These are phyloP conservation scores for Epizoanthus ramosus DNA, from an alignment of 92 coral and sea anemone genomes.

Conservation along the genomic window DNA sequence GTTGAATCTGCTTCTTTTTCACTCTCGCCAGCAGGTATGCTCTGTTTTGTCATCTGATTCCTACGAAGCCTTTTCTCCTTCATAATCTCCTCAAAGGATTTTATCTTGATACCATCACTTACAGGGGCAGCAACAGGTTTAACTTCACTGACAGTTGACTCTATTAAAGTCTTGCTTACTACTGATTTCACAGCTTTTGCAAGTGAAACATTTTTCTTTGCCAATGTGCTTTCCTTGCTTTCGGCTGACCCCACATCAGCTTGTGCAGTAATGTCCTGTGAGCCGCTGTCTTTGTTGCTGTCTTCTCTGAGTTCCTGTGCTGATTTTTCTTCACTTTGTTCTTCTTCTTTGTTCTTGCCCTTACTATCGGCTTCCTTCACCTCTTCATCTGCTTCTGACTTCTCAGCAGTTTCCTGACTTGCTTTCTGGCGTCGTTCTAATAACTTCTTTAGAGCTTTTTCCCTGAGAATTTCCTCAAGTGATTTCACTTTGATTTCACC, in stretches of 20 bases:
- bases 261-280: background rate
- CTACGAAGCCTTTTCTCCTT: constrained; percentile 65
- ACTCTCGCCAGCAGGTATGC: background rate
- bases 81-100: constrained; percentile 79
- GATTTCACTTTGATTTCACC: constrained; percentile 81
- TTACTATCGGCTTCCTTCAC: constrained; percentile 16
- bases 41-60: constrained; percentile 17
- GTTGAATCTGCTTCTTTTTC: background rate
- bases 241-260: background rate
- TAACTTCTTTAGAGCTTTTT: constrained; percentile 89
- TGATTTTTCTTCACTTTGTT: constrained; percentile 11
- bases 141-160: background rate
- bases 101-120: constrained; percentile 61
- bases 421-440: constrained; percentile 67
- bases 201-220: constrained; percentile 8
- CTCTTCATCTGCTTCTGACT: constrained; percentile 12
- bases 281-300: background rate
- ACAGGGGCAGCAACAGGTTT: constrained; percentile 28
- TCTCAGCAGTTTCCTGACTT: constrained; percentile 11
- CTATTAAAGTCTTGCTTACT: background rate
- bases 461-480: constrained; percentile 90
- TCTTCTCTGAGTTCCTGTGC: background rate
- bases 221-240: background rate
- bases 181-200: constrained; percentile 21
- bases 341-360: background rate